Evolutionary conservation across 2,797 vertebrate species (phyloP), one percentile per base, ranked within the genome.

Genomic region (Melopsittacus undulatus): DNA sequence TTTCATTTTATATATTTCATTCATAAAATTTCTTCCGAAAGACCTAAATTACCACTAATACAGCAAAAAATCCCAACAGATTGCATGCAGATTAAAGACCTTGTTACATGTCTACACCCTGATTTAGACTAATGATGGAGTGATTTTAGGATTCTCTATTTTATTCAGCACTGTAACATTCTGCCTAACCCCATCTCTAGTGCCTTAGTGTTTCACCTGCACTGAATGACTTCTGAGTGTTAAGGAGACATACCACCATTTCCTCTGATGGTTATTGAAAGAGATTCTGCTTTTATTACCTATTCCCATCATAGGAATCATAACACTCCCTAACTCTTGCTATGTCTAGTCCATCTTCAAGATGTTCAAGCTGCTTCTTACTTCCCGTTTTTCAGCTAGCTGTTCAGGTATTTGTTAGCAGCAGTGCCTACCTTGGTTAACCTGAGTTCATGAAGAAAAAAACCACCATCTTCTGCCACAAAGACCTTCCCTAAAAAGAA

Each of bases 221-320:
- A 62, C 59, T 86, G 84, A 68, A 72, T 66, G 64, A 63, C 46
- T 86, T 52, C 78, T 68, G 54, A 91, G 56, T 45, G 27, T 76
- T 70, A 90, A 79, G 66, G 32, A 91, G 30, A 83, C 90, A 51
- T 29, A 93, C 88, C 40, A 27, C 30, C 43, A 70, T 79, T 94
- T 89, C 23, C n/a, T 92, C 69, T 76, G 45, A 86, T 73, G 62
- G 73, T 63, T 95, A 87, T 91, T 89, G 57, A 92, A 92, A 85
- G 48, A 61, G 15, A 76, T 87, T 83, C 79, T 67, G 32, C 70
- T 87, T 88, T 91, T 79, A 90, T 91, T 92, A 63, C 70, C 63
- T 83, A 38, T 78, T 83, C 29, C 77, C 34, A 74, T 77, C 68
- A 48, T 26, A 88, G 67, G 67, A 83, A 81, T 94, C 76, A 76